Conservation (phyloP, 1,140 invertebrate genomes). For the Danaus melanippus region DNA sequence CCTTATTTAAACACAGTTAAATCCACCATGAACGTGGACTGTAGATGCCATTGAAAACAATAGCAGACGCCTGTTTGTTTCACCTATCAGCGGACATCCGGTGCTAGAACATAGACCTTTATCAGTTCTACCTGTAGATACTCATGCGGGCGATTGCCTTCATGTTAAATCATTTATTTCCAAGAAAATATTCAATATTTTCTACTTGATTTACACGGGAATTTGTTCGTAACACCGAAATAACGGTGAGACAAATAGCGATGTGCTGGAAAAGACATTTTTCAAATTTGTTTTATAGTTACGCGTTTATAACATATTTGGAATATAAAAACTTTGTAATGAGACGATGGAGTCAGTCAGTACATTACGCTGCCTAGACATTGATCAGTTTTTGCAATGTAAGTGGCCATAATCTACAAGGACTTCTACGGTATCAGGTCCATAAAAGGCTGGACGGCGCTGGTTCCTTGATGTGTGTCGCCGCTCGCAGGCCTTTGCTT, state of each 20-base stretch:
- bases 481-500: slow-evolving; percentile 21
- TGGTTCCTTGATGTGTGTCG: slow-evolving; percentile 3
- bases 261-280: no score
- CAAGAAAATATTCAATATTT: no score
- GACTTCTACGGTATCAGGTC: not conserved
- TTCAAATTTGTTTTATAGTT: no score
- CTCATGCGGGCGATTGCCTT: slow-evolving; percentile 8
- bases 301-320: no score
- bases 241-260: no score
- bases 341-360: no score
- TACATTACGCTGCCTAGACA: not conserved
- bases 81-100: slow-evolving; percentile 20
- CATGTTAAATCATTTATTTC: no score
- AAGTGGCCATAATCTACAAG: not conserved
- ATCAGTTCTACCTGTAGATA: slow-evolving; percentile 11
- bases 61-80: slow-evolving; percentile 11
- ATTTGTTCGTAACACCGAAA: no score
- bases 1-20: no score
- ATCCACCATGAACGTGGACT: not conserved
- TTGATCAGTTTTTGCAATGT: slow-evolving; percentile 1
- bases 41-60: slow-evolving; percentile 13
- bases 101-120: slow-evolving; percentile 13
- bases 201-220: no score
- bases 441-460: slow-evolving; percentile 15
- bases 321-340: no score